Percentiles rank a stretch among this genome's conserved stretches.
Conservation (phyloP, 2,888 invertebrate genomes). For the Dolichomitus sp. region DNA sequence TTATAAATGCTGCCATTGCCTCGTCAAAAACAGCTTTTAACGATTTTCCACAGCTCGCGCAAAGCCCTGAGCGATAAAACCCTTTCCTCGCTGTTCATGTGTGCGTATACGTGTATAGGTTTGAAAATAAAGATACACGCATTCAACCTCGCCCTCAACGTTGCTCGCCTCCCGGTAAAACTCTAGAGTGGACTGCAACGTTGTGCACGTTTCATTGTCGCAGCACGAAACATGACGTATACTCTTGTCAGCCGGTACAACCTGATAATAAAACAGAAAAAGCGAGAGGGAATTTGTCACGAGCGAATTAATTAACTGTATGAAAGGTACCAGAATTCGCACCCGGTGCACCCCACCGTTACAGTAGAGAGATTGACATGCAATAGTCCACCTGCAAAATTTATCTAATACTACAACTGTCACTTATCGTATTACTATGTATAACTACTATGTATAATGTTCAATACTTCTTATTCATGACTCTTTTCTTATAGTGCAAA, state of each 20-base stretch:
- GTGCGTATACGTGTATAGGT: constrained; percentile 13
- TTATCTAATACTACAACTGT: not conserved
- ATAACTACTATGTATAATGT: not conserved
- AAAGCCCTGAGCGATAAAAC: constrained; percentile 43
- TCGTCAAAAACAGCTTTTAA: constrained; percentile 41
- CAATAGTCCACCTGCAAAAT: constrained; percentile 15
- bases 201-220: constrained; percentile 37
- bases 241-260: constrained; percentile 57
- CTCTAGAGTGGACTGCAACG: constrained; percentile 49
- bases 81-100: constrained; percentile 6
- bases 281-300: constrained; percentile 29
- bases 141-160: constrained; percentile 2
- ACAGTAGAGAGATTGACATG: constrained; percentile 39
- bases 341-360: constrained; percentile 12
- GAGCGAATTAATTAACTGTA: constrained; percentile 64
- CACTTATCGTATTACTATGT: not conserved
- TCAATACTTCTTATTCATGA: not conserved
- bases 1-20: constrained; percentile 43
- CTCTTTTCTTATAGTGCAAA: not conserved
- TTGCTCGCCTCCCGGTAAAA: constrained; percentile 26
- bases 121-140: constrained; percentile 15
- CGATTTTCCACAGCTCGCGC: constrained; percentile 39
- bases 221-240: constrained; percentile 65
- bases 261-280: constrained; percentile 49
- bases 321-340: constrained; percentile 41